These are phyloP conservation scores for Dicerorhinus sumatrensis DNA, from an alignment of 2,113 vertebrate genomes.

Conservation along the genomic window DNA sequence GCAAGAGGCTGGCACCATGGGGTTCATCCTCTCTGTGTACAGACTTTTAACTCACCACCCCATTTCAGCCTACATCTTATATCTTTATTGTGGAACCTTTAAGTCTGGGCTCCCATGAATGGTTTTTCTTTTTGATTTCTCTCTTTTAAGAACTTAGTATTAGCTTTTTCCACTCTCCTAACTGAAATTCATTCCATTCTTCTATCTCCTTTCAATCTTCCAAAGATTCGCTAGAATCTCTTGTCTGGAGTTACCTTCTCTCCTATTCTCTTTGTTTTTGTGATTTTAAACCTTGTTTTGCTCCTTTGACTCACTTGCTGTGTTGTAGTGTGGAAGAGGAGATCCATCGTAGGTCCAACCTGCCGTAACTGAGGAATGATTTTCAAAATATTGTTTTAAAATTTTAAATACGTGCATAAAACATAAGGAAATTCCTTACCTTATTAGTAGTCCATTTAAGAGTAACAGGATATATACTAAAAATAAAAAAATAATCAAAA, in stretches of 20 bases:
- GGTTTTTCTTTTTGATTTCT: background rate
- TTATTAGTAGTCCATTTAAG: background rate
- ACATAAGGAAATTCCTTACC: background rate
- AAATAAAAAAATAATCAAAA: background rate
- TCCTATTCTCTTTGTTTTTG: background rate
- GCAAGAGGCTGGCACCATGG: too few relatives aligned
- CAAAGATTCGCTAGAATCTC: background rate
- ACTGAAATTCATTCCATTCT: background rate
- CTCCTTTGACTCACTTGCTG: background rate
- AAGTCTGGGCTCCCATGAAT: background rate
- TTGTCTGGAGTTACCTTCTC: background rate
- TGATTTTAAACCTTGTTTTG: background rate
- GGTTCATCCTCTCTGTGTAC: background rate
- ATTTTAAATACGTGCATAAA: background rate
- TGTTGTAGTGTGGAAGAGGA: background rate
- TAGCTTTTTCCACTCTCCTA: background rate
- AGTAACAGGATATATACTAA: background rate
- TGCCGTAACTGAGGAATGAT: background rate
- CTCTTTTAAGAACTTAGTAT: background rate
- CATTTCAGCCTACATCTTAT: background rate
- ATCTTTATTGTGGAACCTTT: background rate
- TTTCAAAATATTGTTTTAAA: background rate
- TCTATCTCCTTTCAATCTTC: background rate
- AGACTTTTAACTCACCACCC: background rate
- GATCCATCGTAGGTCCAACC: background rate